Evolutionary conservation across 2,888 invertebrate genomes (phyloP).

Genomic region (Sarcophaga caerulescens): DNA sequence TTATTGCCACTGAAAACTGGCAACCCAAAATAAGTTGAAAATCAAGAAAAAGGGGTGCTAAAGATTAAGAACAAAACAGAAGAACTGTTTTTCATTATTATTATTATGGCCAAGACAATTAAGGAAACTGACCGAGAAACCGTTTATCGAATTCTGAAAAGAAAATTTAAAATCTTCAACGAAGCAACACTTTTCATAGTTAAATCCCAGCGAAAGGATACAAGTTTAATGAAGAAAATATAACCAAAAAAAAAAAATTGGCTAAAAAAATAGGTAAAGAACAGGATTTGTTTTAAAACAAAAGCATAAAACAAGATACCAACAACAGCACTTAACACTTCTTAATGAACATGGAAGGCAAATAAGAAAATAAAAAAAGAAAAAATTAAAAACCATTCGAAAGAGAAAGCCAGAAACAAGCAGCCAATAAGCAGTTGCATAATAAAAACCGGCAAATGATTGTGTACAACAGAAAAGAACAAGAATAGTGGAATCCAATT

Average conservation of each 20-base stretch:
- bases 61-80: slow-evolving; percentile 3
- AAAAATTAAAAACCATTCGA: background rate
- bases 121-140: slow-evolving; percentile 52
- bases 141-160: slow-evolving; percentile 42
- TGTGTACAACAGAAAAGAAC: background rate
- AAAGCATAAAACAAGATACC: background rate
- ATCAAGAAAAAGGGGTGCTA: background rate
- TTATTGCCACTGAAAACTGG: background rate
- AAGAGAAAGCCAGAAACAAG: slow-evolving; percentile 8
- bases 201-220: slow-evolving; percentile 21
- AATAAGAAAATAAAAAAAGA: slow-evolving; percentile 15
- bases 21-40: background rate
- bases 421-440: background rate
- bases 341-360: background rate
- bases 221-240: slow-evolving; percentile 25
- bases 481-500: background rate
- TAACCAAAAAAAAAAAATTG: background rate
- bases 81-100: slow-evolving; percentile 38
- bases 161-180: slow-evolving; percentile 34
- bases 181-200: slow-evolving; percentile 2
- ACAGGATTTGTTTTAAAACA: too few species aligned
- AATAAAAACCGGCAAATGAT: background rate
- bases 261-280: background rate
- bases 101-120: slow-evolving; percentile 38
- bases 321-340: slow-evolving; percentile 51